A percentile compares a stretch with the other conserved stretches of the same genome.
Conservation (phyloP, 2,113 vertebrate species). For the Nesospiza acunhae region DNA sequence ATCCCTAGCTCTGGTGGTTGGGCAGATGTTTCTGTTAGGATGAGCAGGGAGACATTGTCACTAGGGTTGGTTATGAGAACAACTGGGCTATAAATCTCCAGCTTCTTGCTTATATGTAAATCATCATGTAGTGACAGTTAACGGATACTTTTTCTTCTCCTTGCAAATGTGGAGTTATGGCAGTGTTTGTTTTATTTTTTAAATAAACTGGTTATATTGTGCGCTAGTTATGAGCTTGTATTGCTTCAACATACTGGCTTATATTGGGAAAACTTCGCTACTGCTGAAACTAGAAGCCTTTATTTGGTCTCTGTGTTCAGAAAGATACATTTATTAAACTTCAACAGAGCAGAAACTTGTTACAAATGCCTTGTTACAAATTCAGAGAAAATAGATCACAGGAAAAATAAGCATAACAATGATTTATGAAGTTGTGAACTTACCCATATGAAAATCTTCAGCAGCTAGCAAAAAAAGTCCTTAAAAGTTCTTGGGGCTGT, state of each 20-base stretch:
- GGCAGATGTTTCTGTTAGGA: neutral
- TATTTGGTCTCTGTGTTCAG: neutral
- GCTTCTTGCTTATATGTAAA: neutral
- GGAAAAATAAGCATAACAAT: neutral
- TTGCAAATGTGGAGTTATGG: neutral
- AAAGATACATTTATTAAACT: neutral
- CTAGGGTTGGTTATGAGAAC: neutral
- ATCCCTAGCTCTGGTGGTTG: neutral
- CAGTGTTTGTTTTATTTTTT: neutral
- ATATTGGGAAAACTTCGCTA: neutral
- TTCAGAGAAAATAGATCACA: neutral
- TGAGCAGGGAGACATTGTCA: neutral
- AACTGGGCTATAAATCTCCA: neutral
- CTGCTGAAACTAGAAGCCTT: neutral
- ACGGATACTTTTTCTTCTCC: neutral
- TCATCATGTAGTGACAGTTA: neutral
- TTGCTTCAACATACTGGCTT: neutral
- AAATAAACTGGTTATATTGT: neutral
- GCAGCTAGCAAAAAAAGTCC: neutral
- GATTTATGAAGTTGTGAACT: neutral
- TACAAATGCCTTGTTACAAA: neutral
- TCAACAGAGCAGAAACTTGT: neutral
- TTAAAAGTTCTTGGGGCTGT: neutral
- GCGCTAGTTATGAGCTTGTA: neutral
- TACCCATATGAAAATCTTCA: neutral